Evolutionary conservation across 2,888 invertebrate genomes (phyloP), one percentile per base, ranked within the genome.

Genomic region (Steromphala cineraria): DNA sequence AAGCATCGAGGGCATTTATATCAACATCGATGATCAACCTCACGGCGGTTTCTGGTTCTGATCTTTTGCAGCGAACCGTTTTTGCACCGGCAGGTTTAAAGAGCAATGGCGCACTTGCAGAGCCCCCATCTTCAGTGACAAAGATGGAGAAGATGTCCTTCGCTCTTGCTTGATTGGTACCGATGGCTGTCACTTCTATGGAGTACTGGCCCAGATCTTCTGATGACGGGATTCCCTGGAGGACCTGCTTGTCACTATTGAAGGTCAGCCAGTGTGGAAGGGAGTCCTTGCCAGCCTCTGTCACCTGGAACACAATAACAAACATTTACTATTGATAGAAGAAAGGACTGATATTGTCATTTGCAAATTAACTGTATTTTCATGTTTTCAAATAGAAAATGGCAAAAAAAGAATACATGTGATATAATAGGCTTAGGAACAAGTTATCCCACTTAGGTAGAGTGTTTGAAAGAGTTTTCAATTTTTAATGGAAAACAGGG

Each of bases 121-220:
- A 81, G 8, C 83, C 85, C n/a, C 79, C 81, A 75, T 89, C 90
- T 24, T 90, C 90, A 4, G 93, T 91, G 53, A 96, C 96, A 92
- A 95, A 95, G 82, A 97, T 94, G 84, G 95, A 95, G 91, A 96
- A 96, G 75, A 95, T 95, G 92, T 96, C 96, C 75, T 95, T 95
- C 82, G 95, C 95, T 36, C 87, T 80, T 40, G 89, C 84, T 8
- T 78, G 74, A 79, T 87, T 82, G n/a, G 82, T 80, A 46, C 91
- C 92, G 21, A 85, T 80, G 36, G 93, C 93, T 62, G 89, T 85
- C 24, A 94, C 93, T 82, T 92, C 90, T 36, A 94, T 87, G 84
- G 95, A 95, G 91, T 96, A 95, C 75, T 95, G 94, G 77, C 96
- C 97, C 15, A 96, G 92, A 92, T 97, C 89, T 40, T 87, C 75